A percentile compares a stretch with the other conserved stretches of the same genome.
Conservation (phyloP, 2,888 invertebrate genomes). For the Acleris sparsana region DNA sequence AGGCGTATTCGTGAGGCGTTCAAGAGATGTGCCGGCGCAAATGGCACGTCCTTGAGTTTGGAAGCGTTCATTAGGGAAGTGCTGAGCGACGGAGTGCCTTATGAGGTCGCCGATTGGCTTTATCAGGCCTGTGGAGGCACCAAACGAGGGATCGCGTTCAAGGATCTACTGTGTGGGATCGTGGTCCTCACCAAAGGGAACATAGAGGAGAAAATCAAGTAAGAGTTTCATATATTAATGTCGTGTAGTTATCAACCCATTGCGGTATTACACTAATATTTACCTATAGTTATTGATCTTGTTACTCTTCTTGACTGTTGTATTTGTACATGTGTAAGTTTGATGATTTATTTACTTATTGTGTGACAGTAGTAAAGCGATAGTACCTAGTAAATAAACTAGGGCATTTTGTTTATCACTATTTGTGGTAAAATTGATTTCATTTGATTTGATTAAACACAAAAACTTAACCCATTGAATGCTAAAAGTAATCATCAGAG, state of each 20-base stretch:
- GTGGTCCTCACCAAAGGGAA: constrained; percentile 93
- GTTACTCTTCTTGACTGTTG: neutral
- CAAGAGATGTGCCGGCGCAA: constrained; percentile 90
- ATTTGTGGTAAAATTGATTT: no score
- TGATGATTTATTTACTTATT: neutral
- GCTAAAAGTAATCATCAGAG: no score
- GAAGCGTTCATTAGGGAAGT: constrained; percentile 93
- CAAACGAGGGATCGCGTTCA: constrained; percentile 90
- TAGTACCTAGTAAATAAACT: no score
- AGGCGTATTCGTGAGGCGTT: constrained; percentile 94
- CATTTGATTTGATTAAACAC: no score
- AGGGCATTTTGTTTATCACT: no score
- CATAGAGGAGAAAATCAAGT: constrained; percentile 93
- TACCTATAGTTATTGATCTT: neutral
- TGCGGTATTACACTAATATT: constrained; percentile 7
- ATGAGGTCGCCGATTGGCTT: constrained; percentile 91
- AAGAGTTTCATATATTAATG: constrained; percentile 47
- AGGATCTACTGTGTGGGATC: constrained; percentile 92
- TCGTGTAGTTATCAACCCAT: neutral
- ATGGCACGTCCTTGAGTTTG: constrained; percentile 86
- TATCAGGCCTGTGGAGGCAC: constrained; percentile 94
- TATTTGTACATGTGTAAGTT: neutral
- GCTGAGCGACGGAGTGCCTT: constrained; percentile 93
- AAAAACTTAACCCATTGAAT: no score
- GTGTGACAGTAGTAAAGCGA: no score